Conservation (phyloP, 1,140 invertebrate genomes). For the Caenorhabditis remanei region DNA sequence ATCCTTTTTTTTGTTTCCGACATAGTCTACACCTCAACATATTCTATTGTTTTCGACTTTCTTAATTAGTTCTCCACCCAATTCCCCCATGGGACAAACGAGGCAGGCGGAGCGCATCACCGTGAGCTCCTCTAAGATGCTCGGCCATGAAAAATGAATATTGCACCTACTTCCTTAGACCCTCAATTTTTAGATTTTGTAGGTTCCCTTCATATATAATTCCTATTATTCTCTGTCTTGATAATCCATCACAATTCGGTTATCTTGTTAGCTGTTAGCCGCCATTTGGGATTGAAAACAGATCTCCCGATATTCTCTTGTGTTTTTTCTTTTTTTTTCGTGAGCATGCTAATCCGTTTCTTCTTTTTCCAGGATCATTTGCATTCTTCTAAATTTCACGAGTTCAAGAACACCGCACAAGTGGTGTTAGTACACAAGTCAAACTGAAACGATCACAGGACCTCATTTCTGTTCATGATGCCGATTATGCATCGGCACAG, state of each 20-base stretch:
- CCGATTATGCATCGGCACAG: slow-evolving; percentile 27
- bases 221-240: background rate
- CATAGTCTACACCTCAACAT: slow-evolving; percentile 51
- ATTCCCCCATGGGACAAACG: slow-evolving; percentile 17
- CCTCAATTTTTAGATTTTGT: background rate
- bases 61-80: slow-evolving; percentile 55
- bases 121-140: slow-evolving; percentile 14
- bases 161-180: slow-evolving; percentile 15
- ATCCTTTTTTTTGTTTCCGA: slow-evolving; percentile 30
- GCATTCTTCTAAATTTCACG: slow-evolving; percentile 4
- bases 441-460: slow-evolving; percentile 52
- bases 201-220: background rate
- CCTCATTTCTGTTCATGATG: slow-evolving; percentile 41
- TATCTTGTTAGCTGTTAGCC: slow-evolving; percentile 15
- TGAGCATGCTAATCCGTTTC: slow-evolving; percentile 9
- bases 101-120: slow-evolving; percentile 9
- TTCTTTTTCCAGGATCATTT: slow-evolving; percentile 9
- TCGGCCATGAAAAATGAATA: slow-evolving; percentile 35
- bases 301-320: background rate
- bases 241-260: slow-evolving; percentile 36
- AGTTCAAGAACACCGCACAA: background rate
- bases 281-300: background rate
- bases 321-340: background rate
- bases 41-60: slow-evolving; percentile 52
- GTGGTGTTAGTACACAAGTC: slow-evolving; percentile 13